Evolutionary conservation across 2,888 invertebrate genomes (phyloP), one percentile per base, ranked within the genome.

Genomic region (Coelinius sp.): DNA sequence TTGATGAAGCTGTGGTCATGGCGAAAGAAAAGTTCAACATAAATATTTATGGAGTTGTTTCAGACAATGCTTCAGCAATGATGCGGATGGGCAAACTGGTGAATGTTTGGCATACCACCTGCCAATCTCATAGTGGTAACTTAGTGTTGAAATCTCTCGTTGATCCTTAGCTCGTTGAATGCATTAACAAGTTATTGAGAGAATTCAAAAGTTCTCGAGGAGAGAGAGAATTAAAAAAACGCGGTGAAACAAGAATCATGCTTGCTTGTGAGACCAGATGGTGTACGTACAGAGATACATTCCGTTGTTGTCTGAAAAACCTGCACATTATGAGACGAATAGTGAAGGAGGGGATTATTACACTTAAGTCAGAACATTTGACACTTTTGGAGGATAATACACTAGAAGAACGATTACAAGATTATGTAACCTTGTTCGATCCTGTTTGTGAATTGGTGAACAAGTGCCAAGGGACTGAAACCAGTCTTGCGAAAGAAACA

Each of bases 101-200:
- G 4, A 35, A 76, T 70, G 59, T 79, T 44, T 79, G 77, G 78
- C 77, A 79, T 70, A 68, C 62, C 7, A 79, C 76, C 27, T 81
- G 80, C 44, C 76, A 71, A 46, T 76, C 74, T 27, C 79, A 81
- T 59, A 80, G 74, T 20, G 79, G 70, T 6, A 77, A 79, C 75
- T 73, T 79, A 62, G 65, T 80, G 35, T 76, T 78, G 7, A 79
- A 79, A 73, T 71, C 75, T 31, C 63, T 79, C 8, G 70, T 80
- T 6, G 38, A 71, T 27, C 62, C 69, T 52, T 10, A 52, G 17
- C 75, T 76, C 31, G 68, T 59, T 3, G 24, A 67, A 46, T 62
- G 53, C 27, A 71, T 76, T 0, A 74, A 77, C 49, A 46, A 63
- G 62, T 67, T 77, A 20, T 44, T 71, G 17, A 12, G 66, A 63